These are phyloP conservation scores for Antedon bifida DNA, from an alignment of 35 echinoderm and acorn worm species.

Conservation along the genomic window DNA sequence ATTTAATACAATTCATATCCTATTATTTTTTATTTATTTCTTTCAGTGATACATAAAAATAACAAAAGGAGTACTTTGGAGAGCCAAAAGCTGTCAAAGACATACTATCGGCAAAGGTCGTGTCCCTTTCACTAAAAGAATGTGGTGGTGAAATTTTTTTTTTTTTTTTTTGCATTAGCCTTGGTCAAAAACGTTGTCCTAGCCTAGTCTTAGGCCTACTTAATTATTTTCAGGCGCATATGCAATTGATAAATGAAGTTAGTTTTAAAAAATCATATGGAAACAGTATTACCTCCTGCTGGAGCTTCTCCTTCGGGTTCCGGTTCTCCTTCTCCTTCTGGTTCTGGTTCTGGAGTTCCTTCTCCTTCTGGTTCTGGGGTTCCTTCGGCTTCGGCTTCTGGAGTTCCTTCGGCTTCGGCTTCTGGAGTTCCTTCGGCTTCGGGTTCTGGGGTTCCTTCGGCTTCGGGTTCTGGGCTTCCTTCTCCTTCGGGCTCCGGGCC, in stretches of 20 bases:
- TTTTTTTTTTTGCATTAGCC: too few species aligned
- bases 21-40: neutral
- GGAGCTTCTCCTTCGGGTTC: neutral
- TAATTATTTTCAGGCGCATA: neutral
- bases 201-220: neutral
- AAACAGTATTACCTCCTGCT: neutral
- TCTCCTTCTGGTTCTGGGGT: slow-evolving; percentile 8
- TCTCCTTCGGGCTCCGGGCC: too few species aligned
- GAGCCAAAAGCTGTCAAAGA: too few species aligned
- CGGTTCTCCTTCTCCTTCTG: neutral
- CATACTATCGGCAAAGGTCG: too few species aligned
- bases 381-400: slow-evolving; percentile 28
- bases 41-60: too few species aligned
- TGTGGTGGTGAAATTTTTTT: too few species aligned
- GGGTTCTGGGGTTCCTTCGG: slow-evolving; percentile 14
- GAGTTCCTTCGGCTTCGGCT: slow-evolving; percentile 30
- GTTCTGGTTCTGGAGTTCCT: slow-evolving; percentile 13
- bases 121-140: too few species aligned
- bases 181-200: too few species aligned
- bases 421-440: neutral
- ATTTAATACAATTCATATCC: neutral
- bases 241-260: neutral
- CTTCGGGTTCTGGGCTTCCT: slow-evolving; percentile 3
- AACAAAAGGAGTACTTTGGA: neutral
- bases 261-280: neutral